Conservation (phyloP, 2,113 vertebrate species). For the Parus major region DNA sequence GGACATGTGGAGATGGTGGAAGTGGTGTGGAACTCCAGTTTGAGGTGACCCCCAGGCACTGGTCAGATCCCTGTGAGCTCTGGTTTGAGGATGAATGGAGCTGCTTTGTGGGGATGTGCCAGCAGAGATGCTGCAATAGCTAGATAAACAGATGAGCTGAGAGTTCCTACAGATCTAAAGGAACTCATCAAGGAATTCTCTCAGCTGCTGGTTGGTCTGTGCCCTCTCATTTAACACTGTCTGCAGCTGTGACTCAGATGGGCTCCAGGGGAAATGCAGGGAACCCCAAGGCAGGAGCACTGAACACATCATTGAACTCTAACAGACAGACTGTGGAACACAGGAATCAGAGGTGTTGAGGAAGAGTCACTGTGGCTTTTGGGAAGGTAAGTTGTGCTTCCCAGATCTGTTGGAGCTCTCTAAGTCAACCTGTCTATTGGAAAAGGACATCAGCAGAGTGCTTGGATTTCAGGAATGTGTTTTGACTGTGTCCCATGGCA, state of each 20-base stretch:
- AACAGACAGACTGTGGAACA: background rate
- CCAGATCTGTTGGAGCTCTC: background rate
- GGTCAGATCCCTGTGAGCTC: background rate
- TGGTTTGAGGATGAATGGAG: background rate
- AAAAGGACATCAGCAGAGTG: background rate
- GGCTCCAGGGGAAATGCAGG: background rate
- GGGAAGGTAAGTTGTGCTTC: background rate
- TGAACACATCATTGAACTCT: background rate
- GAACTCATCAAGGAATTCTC: background rate
- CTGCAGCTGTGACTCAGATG: background rate
- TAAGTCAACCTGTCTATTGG: rapidly evolving
- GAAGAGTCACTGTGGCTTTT: background rate
- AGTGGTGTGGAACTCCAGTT: background rate
- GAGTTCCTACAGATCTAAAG: background rate
- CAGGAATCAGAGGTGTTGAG: background rate
- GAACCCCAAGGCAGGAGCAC: background rate
- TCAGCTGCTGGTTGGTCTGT: background rate
- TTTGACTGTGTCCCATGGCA: background rate
- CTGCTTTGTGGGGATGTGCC: background rate
- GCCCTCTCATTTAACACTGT: background rate
- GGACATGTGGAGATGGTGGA: background rate
- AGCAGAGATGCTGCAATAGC: background rate
- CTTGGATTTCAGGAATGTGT: background rate
- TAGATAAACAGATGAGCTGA: background rate
- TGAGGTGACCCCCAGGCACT: background rate